Evolutionary conservation across 2,888 invertebrate species (phyloP).

Genomic region (Cephus nigrinus): DNA sequence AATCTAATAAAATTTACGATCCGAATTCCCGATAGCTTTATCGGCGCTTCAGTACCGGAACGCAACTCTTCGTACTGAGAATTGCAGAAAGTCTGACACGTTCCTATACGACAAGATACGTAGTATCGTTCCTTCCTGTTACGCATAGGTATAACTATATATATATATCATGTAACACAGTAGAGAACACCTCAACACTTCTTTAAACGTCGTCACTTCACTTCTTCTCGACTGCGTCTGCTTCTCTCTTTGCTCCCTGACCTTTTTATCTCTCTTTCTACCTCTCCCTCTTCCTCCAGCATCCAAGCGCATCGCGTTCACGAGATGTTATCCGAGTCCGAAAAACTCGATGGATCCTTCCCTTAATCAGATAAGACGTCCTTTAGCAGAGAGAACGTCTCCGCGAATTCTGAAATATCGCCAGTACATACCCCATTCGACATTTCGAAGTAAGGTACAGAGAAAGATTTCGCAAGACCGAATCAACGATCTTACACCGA

Average conservation of each 20-base stretch:
- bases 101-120: not conserved
- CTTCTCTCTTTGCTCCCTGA: not conserved
- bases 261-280: not conserved
- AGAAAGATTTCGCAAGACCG: not conserved
- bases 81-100: not conserved
- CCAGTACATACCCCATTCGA: not conserved
- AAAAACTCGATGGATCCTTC: not conserved
- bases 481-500: not conserved
- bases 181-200: not conserved
- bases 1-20: constrained; percentile 34
- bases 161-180: too few species aligned
- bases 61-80: not conserved
- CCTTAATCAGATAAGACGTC: not conserved
- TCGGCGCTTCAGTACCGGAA: constrained; percentile 19
- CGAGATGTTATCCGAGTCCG: not conserved
- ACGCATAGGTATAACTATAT: not conserved
- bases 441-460: not conserved
- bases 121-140: not conserved
- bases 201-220: not conserved
- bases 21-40: constrained; percentile 37
- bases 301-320: not conserved
- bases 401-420: not conserved
- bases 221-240: not conserved
- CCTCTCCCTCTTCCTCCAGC: not conserved
- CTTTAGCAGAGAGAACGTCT: not conserved